These are phyloP conservation scores for Chaenodraco wilsoni DNA, from an alignment of 2,797 vertebrate species.

Conservation along the genomic window DNA sequence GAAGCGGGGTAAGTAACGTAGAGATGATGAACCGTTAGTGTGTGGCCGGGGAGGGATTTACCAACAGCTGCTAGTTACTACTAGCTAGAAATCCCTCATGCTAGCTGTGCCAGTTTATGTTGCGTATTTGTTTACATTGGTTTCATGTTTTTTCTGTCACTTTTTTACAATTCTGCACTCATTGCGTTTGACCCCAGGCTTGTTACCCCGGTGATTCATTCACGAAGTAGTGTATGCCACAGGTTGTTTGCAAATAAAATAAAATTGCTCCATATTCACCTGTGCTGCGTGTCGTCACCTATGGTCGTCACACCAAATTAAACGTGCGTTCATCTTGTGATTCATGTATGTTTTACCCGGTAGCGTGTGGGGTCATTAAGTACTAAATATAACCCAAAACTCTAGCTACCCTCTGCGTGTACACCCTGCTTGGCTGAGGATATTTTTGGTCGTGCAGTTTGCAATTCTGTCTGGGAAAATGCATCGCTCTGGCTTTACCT, in stretches of 20 bases:
- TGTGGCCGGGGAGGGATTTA: constrained; percentile 34
- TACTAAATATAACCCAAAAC: constrained; percentile 63
- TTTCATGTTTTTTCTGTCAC: neutral
- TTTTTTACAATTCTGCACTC: neutral
- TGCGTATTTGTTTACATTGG: neutral
- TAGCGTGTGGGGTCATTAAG: constrained; percentile 6
- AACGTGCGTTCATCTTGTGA: constrained; percentile 1
- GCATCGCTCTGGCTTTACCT: neutral
- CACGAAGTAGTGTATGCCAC: constrained; percentile 45
- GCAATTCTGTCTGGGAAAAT: constrained; percentile 4
- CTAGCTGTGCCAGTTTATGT: constrained; percentile 5
- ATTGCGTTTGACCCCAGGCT: neutral
- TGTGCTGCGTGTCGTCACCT: constrained; percentile 7
- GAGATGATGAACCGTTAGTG: constrained; percentile 52
- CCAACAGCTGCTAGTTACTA: constrained; percentile 42
- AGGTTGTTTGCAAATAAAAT: constrained; percentile 54
- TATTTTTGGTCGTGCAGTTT: constrained; percentile 21
- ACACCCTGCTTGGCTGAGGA: neutral
- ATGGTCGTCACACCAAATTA: constrained; percentile 1
- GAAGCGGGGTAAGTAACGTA: constrained; percentile 62
- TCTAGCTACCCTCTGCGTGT: neutral
- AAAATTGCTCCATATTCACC: neutral
- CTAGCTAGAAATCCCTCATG: constrained; percentile 14
- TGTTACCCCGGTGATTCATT: neutral
- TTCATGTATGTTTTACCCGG: constrained; percentile 13